Evolutionary conservation across 1,140 invertebrate species (phyloP), one percentile per base, ranked within the genome.

Genomic region (Ips nitidus): DNA sequence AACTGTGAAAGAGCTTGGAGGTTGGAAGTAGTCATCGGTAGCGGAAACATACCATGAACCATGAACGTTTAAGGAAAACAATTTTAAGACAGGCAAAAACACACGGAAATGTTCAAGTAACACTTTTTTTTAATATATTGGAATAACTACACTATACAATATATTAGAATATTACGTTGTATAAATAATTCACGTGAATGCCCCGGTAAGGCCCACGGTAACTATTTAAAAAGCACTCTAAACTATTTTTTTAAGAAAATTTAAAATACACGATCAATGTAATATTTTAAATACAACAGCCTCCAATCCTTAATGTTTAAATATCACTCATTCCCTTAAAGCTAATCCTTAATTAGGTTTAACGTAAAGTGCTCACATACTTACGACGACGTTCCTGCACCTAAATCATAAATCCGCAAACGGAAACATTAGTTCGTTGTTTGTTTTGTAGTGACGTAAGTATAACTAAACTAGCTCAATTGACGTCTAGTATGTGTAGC

Each of bases 231-330:
- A 66, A 66, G 65, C 65, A n/a, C 22, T 42, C 55, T 66, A 66
- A 43, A 36, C 65, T 66, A 66, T 22, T n/a, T 22, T 22, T 50
- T 50, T 59, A 58, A 53, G 55, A 70, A 63, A 63, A 70, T 5
- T 52, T 58, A 57, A 57, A 70, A 61, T 69, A 70, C 60, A 61
- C 41, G 5, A 45, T 63, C 40, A 58, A 52, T 52, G 58, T 70
- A 70, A 22, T 22, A 63, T 63, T 64, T 58, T 40, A 64, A 64
- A 70, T 70, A 63, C 68, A 70, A 70, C 68, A 70, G 68, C 68
- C 68, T 70, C 59, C 68, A 57, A 69, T 53, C 60, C 68, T 70
- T 70, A 70, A 70, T 70, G 64, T 53, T 63, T 63, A 70, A 40
- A 63, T 70, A 70, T 70, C 68, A 70, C 68, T 70, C 68, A 70